These are phyloP conservation scores for Aldrovandia affinis DNA, from an alignment of 2,797 vertebrate genomes.

Conservation along the genomic window DNA sequence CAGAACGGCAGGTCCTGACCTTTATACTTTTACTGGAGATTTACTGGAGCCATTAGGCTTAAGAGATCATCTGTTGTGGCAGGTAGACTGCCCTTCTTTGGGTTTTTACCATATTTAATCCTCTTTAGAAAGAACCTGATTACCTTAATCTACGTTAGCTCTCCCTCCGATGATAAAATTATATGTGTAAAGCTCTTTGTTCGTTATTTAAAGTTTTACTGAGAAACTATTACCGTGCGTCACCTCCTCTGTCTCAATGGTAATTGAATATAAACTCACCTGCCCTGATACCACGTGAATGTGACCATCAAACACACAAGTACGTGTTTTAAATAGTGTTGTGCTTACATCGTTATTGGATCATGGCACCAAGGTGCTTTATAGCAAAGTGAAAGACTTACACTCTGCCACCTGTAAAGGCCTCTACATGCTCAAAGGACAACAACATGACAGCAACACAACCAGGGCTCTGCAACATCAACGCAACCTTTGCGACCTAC, in stretches of 20 bases:
- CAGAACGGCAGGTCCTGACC: conserved; percentile 45
- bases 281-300: neutral
- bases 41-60: conserved; percentile 38
- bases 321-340: neutral
- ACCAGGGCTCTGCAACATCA: no score
- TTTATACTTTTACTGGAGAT: conserved; percentile 32
- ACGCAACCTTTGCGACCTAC: no score
- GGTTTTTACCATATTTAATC: neutral
- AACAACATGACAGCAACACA: no score
- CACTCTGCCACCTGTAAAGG: no score
- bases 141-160: neutral
- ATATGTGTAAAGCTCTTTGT: conserved; percentile 1
- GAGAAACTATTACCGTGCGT: neutral
- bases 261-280: neutral
- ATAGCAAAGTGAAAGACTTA: no score
- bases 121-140: conserved; percentile 12
- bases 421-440: no score
- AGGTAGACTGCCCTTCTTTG: conserved; percentile 4
- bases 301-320: neutral
- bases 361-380: no score
- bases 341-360: no score
- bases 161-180: neutral
- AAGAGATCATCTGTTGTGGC: conserved; percentile 36
- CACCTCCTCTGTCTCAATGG: neutral
- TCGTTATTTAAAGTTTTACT: neutral